phyloP scores from a whole-genome alignment of 2,113 vertebrate species.

The Tragelaphus buxtoni region DNA sequence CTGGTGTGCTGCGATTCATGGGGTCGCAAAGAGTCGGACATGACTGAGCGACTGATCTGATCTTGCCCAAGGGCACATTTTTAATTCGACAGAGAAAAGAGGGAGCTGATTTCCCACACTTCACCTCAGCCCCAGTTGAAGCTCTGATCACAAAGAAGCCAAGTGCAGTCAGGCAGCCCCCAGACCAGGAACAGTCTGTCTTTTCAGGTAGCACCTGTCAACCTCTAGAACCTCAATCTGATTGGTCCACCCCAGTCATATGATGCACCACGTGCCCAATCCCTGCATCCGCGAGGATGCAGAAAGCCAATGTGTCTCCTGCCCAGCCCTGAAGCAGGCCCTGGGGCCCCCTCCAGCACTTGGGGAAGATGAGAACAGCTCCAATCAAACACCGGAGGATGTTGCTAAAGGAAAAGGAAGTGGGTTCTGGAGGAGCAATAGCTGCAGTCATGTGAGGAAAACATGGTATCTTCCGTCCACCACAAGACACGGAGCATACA shows the following conservation, averaged over 20 bases:
- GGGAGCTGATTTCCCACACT: not conserved
- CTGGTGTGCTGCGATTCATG: not conserved
- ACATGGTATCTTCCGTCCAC: not conserved
- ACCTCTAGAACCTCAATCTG: not conserved
- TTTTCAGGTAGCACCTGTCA: not conserved
- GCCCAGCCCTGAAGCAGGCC: not conserved
- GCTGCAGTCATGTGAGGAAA: not conserved
- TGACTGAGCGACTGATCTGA: not conserved
- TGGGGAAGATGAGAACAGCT: not conserved
- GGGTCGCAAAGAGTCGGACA: not conserved
- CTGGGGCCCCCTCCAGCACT: too few species aligned
- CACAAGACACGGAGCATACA: not conserved
- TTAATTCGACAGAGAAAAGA: not conserved
- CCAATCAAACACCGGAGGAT: not conserved
- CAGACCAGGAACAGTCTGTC: not conserved
- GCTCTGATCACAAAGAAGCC: not conserved
- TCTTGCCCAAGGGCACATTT: not conserved
- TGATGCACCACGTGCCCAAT: not conserved
- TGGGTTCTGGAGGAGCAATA: not conserved
- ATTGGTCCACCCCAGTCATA: not conserved
- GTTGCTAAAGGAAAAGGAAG: not conserved
- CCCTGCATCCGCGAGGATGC: not conserved
- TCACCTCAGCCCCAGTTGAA: not conserved
- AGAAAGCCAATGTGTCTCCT: not conserved
- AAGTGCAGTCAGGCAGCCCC: accelerated